phyloP scores from a whole-genome alignment of 1,140 invertebrate species.

The Megalopta genalis region DNA sequence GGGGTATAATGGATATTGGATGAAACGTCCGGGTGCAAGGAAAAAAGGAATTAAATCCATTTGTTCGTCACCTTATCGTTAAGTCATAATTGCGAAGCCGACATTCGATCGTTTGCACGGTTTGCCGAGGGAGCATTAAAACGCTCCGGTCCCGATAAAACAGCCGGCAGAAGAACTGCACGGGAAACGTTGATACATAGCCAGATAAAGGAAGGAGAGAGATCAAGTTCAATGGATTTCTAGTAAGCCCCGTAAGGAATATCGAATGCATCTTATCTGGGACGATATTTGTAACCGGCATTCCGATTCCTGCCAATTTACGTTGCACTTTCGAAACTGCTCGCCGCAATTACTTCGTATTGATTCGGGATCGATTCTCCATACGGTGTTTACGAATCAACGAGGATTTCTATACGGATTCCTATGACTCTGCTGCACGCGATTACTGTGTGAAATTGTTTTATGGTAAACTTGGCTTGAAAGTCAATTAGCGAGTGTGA shows the following conservation, averaged over 20 bases:
- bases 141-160: slow-evolving; percentile 1
- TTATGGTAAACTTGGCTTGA: too few species aligned
- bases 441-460: too few species aligned
- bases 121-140: background rate
- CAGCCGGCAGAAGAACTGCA: slow-evolving; percentile 16
- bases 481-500: too few species aligned
- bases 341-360: slow-evolving; percentile 16
- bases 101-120: background rate
- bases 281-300: slow-evolving; percentile 36
- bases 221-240: slow-evolving; percentile 42
- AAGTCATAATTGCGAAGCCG: slow-evolving; percentile 32
- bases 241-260: slow-evolving; percentile 34
- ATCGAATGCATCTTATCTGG: slow-evolving; percentile 29
- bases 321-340: slow-evolving; percentile 15
- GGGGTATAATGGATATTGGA: slow-evolving; percentile 37
- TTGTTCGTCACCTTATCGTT: slow-evolving; percentile 48
- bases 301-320: slow-evolving; percentile 10
- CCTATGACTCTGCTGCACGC: too few species aligned
- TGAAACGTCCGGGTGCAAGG: background rate
- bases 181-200: slow-evolving; percentile 27
- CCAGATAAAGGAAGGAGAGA: slow-evolving; percentile 18
- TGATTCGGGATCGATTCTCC: background rate
- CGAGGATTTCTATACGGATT: too few species aligned
- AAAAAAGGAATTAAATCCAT: slow-evolving; percentile 34
- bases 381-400: too few species aligned